These are phyloP conservation scores for Tachypleus tridentatus DNA, from an alignment of 1,140 invertebrate species.

Conservation along the genomic window DNA sequence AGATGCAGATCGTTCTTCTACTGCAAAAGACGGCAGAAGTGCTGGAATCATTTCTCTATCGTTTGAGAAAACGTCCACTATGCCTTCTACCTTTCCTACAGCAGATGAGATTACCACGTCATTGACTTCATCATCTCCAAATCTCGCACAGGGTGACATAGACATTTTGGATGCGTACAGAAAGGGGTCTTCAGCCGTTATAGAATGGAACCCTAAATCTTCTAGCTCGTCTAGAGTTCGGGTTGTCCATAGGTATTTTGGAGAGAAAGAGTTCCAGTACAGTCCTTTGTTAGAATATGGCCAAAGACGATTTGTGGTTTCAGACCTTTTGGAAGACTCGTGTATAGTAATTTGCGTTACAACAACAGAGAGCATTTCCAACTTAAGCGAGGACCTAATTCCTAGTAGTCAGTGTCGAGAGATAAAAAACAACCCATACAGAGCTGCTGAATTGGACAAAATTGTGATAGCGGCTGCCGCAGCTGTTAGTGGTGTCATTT, in stretches of 20 bases:
- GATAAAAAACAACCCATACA: constrained; percentile 38
- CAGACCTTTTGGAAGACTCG: constrained; percentile 78
- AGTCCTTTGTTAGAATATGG: constrained; percentile 72
- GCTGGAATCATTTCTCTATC: not conserved
- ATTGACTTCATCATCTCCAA: not conserved
- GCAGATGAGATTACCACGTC: not conserved
- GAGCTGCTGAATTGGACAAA: constrained; percentile 68
- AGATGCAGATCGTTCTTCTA: too few relatives aligned
- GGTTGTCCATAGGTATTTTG: constrained; percentile 78
- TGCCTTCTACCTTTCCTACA: not conserved
- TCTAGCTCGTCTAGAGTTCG: constrained; percentile 77
- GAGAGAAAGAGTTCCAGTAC: constrained; percentile 76
- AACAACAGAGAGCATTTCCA: constrained; percentile 52
- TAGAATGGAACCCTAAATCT: constrained; percentile 85
- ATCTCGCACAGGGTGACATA: not conserved
- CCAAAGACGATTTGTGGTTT: constrained; percentile 79
- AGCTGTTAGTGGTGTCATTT: constrained; percentile 79
- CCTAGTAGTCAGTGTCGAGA: constrained; percentile 81
- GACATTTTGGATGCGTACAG: constrained; percentile 50
- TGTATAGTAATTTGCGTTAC: constrained; percentile 84
- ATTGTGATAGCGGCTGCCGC: constrained; percentile 85
- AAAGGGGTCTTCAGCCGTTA: constrained; percentile 48
- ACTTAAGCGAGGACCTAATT: constrained; percentile 44
- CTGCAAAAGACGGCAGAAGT: too few relatives aligned
- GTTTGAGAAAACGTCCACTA: too few relatives aligned